phyloP scores from a whole-genome alignment of 2,113 vertebrate genomes.

The Melanotaenia duboulayi region DNA sequence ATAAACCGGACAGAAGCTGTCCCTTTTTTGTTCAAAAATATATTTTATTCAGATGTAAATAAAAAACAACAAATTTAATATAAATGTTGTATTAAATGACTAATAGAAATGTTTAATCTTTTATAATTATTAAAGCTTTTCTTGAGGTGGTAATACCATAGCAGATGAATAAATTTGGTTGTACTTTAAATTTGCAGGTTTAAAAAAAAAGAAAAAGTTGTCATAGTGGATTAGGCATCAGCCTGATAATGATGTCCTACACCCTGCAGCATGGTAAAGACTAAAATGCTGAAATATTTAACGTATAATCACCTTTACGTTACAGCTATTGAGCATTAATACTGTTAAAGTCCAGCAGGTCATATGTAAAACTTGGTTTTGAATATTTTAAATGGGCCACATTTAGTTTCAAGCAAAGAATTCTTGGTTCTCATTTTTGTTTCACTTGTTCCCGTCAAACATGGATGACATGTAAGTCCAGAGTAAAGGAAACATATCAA shows the following conservation, averaged over 20 bases:
- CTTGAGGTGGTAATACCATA: background rate
- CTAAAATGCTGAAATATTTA: slow-evolving; percentile 56
- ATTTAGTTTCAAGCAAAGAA: slow-evolving; percentile 1
- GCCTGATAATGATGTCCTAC: slow-evolving; percentile 80
- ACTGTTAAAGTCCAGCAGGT: slow-evolving; percentile 11
- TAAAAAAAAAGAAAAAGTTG: slow-evolving; percentile 79
- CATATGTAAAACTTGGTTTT: slow-evolving; percentile 1
- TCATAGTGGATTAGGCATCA: slow-evolving; percentile 82
- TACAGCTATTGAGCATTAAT: slow-evolving; percentile 41
- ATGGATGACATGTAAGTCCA: background rate
- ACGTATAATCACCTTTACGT: slow-evolving; percentile 78
- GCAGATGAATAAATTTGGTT: slow-evolving; percentile 1
- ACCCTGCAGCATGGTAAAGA: slow-evolving; percentile 58
- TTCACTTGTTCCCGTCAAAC: background rate
- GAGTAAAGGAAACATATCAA: background rate
- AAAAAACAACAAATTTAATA: background rate
- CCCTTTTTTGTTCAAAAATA: slow-evolving; percentile 3
- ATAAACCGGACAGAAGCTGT: slow-evolving; percentile 44
- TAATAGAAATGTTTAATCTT: background rate
- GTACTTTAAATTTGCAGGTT: slow-evolving; percentile 9
- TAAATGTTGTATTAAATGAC: too few species aligned
- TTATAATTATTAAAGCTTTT: background rate
- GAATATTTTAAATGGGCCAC: background rate
- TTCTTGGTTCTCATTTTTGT: background rate
- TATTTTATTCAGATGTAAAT: background rate